Evolutionary conservation across 2,888 invertebrate genomes (phyloP).

Genomic region (Lasioglossum malachurum): DNA sequence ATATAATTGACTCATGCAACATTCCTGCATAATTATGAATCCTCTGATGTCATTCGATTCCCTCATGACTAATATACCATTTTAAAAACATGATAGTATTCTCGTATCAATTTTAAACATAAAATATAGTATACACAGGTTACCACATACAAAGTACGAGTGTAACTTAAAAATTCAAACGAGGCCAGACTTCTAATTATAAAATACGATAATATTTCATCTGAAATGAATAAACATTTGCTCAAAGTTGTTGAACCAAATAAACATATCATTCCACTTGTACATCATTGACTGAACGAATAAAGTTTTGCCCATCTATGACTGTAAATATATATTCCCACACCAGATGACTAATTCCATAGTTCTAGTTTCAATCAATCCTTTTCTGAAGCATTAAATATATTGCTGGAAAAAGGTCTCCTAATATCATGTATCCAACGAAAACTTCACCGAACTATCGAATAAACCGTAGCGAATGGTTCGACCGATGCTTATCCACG

Average conservation of each 20-base stretch:
- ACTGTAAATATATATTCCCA: neutral
- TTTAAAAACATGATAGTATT: slow-evolving; percentile 1
- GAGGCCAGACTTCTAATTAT: neutral
- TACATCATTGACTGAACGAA: neutral
- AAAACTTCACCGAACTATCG: neutral
- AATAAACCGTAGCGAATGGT: neutral
- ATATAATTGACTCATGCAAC: neutral
- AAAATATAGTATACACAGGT: neutral
- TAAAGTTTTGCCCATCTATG: neutral
- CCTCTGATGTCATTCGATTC: slow-evolving; percentile 21
- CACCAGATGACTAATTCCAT: slow-evolving; percentile 9
- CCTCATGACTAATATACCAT: slow-evolving; percentile 26
- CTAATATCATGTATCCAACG: neutral
- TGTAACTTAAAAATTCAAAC: neutral
- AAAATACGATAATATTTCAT: neutral
- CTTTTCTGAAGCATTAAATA: slow-evolving; percentile 9
- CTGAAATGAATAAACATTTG: neutral
- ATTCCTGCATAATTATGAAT: slow-evolving; percentile 26
- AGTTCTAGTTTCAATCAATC: neutral
- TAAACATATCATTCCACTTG: neutral
- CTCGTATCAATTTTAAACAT: neutral
- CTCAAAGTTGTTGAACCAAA: neutral
- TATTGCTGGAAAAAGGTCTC: neutral
- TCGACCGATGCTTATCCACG: neutral
- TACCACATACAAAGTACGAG: neutral